Conservation (phyloP, 2,888 invertebrate genomes). For the Amblyteles armatorius region DNA sequence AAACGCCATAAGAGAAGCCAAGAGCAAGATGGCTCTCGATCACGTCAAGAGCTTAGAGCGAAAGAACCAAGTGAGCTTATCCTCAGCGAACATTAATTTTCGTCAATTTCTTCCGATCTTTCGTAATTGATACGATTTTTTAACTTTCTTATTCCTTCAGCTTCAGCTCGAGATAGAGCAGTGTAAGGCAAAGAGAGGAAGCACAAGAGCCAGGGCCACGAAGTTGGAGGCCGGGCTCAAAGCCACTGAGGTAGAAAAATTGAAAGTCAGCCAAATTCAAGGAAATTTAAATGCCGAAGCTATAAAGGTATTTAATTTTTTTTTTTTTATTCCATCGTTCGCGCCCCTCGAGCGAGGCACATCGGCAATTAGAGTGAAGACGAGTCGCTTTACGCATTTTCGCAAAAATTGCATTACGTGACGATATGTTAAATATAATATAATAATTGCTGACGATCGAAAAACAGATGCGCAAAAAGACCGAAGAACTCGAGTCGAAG, state of each 20-base stretch:
- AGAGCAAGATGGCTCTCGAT: conserved; percentile 67
- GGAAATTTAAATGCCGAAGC: conserved; percentile 62
- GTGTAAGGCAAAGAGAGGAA: conserved; percentile 43
- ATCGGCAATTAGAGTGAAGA: no score
- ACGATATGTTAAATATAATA: background rate
- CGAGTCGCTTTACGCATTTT: no score
- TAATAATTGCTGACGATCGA: background rate
- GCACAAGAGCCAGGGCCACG: conserved; percentile 49
- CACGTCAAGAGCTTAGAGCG: conserved; percentile 62
- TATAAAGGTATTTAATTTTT: conserved; percentile 65
- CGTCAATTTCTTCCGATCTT: no score
- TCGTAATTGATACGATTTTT: background rate
- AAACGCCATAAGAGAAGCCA: conserved; percentile 54
- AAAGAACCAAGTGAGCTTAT: conserved; percentile 70
- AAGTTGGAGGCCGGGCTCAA: conserved; percentile 53
- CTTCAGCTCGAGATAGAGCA: conserved; percentile 66
- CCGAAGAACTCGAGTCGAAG: conserved; percentile 70
- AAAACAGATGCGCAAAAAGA: conserved; percentile 67
- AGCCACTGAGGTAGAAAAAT: conserved; percentile 62
- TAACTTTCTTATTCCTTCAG: conserved; percentile 46
- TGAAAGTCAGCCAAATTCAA: conserved; percentile 50
- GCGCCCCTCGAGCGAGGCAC: background rate
- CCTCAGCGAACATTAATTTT: background rate
- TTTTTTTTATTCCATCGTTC: background rate
- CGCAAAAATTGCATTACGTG: no score